phyloP scores from a whole-genome alignment of 2,888 invertebrate genomes.

The Chironomus riparius region DNA sequence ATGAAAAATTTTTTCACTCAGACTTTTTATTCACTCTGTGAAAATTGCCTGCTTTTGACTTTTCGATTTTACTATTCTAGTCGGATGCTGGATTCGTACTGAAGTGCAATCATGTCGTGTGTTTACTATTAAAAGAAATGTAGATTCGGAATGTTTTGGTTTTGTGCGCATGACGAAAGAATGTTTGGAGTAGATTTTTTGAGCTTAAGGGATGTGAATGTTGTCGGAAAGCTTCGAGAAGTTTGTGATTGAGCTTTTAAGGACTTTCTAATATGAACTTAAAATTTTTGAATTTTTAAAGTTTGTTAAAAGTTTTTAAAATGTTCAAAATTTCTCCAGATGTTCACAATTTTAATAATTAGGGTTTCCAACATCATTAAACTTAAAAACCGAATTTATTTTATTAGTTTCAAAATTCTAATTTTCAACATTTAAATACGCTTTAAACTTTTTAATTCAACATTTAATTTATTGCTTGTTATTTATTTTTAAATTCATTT shows the following conservation, averaged over 20 bases:
- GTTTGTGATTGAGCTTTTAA: neutral
- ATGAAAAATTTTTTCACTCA: neutral
- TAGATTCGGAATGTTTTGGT: constrained; percentile 2
- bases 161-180: neutral
- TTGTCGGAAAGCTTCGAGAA: neutral
- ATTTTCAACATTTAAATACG: too few species aligned
- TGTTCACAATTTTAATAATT: neutral
- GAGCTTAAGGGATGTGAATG: constrained; percentile 16
- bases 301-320: neutral
- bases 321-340: neutral
- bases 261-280: neutral
- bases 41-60: neutral
- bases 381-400: too few species aligned
- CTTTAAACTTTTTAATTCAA: too few species aligned
- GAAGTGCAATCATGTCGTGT: constrained; percentile 19
- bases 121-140: constrained; percentile 17
- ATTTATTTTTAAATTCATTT: too few species aligned
- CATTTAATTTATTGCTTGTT: too few species aligned
- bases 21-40: neutral
- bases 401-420: too few species aligned
- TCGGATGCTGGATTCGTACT: constrained; percentile 26
- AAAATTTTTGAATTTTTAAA: neutral
- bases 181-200: constrained; percentile 8
- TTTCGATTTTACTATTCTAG: constrained; percentile 16
- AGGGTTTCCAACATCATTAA: too few species aligned